Evolutionary conservation across 2,888 invertebrate species (phyloP), one percentile per base, ranked within the genome.

Genomic region (Tricholauxania praeusta): DNA sequence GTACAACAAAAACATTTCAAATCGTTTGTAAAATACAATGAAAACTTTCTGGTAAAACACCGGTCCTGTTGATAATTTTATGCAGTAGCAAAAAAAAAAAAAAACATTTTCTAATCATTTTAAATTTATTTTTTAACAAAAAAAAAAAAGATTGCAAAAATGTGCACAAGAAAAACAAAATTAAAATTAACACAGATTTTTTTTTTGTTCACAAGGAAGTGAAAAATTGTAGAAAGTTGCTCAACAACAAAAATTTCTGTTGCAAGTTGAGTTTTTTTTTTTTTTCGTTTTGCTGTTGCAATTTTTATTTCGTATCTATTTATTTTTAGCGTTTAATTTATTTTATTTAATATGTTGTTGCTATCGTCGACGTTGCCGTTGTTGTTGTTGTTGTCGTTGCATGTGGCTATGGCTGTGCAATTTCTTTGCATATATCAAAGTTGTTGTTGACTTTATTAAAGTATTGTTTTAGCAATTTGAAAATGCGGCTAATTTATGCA

Each of bases 131-230:
- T 10, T 39, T 39, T 10, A 39, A 10, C 1, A 2, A 10, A 39
- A 39, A 39, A 39, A 39, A 28, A 39, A 3, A 39, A 39, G 8
- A 10, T 39, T 39, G 39, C 7, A 39, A 39, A 39, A 39, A 39
- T 39, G 28, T 39, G 39, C 39, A 39, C 7, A 39, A 39, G 10
- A 39, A 39, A 39, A 39, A 39, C 39, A 39, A 39, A 39, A 39
- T 39, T 10, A 39, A 39, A 10, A 39, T 39, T 39, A 39, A 39
- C 39, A 39, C 39, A 39, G 1, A 39, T 39, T 39, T 39, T 39
- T 39, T 39, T 4, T 39, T 39, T 32, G 32, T 63, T 63, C 75
- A 79, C 79, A 82, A 83, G 84, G 83, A 83, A 82, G 82, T 78
- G 78, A 79, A 78, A 78, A 77, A 75, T 79, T 78, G 74, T 77